phyloP scores from a whole-genome alignment of 2,888 invertebrate genomes.

The Chymomyza fuscimana region DNA sequence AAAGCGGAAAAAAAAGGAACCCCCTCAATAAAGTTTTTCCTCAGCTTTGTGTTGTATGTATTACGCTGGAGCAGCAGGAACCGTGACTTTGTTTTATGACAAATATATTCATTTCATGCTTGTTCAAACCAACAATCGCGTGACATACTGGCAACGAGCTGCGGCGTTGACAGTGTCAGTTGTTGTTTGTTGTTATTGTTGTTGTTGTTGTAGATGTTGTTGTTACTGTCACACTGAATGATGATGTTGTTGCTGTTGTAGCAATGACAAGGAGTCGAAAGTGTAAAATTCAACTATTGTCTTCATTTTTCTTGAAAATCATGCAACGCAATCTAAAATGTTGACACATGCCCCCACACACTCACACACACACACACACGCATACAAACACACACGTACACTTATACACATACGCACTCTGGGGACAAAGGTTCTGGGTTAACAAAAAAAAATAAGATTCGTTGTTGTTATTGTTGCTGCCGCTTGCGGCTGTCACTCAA shows the following conservation, averaged over 20 bases:
- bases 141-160: conserved; percentile 55
- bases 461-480: conserved; percentile 21
- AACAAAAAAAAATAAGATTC: conserved; percentile 5
- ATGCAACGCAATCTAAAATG: conserved; percentile 70
- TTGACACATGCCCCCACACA: conserved; percentile 65
- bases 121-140: conserved; percentile 67
- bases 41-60: background rate
- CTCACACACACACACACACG: conserved; percentile 19
- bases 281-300: conserved; percentile 71
- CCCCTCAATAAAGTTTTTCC: conserved; percentile 14
- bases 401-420: conserved; percentile 7
- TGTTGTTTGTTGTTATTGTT: conserved; percentile 30
- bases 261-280: conserved; percentile 41
- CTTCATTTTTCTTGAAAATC: conserved; percentile 74
- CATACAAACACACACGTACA: conserved; percentile 39
- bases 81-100: conserved; percentile 64
- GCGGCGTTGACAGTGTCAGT: background rate
- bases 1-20: background rate
- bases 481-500: conserved; percentile 60
- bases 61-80: conserved; percentile 6
- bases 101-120: conserved; percentile 71
- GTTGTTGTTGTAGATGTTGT: conserved; percentile 31
- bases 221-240: conserved; percentile 1
- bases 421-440: background rate
- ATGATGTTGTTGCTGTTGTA: conserved; percentile 5